phyloP scores from a whole-genome alignment of 35 echinoderm and acorn worm species.

The Ptychodera flava region DNA sequence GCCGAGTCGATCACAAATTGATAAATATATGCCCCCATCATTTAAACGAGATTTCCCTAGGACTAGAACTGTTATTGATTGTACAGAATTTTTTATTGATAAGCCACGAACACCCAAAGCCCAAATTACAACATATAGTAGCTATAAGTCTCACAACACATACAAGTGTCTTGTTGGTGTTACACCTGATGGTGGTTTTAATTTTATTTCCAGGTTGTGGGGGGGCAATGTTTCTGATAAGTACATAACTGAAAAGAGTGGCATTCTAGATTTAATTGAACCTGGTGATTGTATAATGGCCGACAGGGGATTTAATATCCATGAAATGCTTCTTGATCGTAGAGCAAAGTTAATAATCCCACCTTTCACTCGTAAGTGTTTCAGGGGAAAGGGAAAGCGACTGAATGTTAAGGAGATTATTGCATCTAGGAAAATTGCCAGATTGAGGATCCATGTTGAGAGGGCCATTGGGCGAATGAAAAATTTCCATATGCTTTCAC shows the following conservation, averaged over 20 bases:
- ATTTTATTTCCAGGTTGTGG: conserved; percentile 33
- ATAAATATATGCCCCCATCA: conserved; percentile 15
- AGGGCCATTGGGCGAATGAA: too few relatives aligned
- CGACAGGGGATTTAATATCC: conserved; percentile 43
- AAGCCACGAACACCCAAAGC: conserved; percentile 22
- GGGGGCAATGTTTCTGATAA: too few relatives aligned
- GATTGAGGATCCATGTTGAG: too few relatives aligned
- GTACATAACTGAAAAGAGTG: conserved; percentile 28
- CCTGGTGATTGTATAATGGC: conserved; percentile 44
- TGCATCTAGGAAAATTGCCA: too few relatives aligned
- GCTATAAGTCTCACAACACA: too few relatives aligned
- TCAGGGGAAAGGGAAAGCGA: conserved; percentile 43
- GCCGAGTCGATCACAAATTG: conserved; percentile 27
- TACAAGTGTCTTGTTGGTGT: too few relatives aligned
- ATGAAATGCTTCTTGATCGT: conserved; percentile 20
- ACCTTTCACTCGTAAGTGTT: conserved; percentile 36
- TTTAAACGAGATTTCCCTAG: conserved; percentile 24
- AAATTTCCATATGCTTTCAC: too few relatives aligned
- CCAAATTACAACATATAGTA: conserved; percentile 35
- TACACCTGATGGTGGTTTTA: conserved; percentile 36
- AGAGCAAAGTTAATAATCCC: conserved; percentile 25
- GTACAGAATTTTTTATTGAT: conserved; percentile 40
- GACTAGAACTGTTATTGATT: conserved; percentile 32
- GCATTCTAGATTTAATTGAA: conserved; percentile 23
- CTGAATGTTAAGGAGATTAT: conserved; percentile 42